phyloP scores from a whole-genome alignment of 2,888 invertebrate genomes.

The Pterobdella sp. region DNA sequence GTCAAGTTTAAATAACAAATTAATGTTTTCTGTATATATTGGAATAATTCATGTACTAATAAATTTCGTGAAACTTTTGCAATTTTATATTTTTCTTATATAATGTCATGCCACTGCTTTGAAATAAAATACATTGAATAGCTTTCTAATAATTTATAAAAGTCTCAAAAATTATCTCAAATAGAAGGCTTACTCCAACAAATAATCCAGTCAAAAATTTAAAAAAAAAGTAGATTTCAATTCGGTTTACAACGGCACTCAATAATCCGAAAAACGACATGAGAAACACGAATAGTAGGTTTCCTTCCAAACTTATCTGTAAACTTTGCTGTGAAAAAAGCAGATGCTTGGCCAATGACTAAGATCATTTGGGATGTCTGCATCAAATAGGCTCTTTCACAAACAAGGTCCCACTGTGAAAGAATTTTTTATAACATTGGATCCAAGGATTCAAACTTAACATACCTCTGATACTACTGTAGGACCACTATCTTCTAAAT shows the following conservation, averaged over 20 bases:
- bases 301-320: conserved; percentile 39
- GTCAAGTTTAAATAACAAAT: too few relatives aligned
- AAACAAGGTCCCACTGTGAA: conserved; percentile 41
- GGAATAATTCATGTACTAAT: too few relatives aligned
- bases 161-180: too few relatives aligned
- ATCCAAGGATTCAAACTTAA: background rate
- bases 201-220: background rate
- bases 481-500: conserved; percentile 32
- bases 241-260: background rate
- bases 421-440: background rate
- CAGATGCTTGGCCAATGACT: conserved; percentile 40
- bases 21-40: too few relatives aligned
- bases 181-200: background rate
- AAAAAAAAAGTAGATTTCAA: background rate
- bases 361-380: conserved; percentile 39
- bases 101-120: too few relatives aligned
- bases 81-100: too few relatives aligned
- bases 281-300: conserved; percentile 36
- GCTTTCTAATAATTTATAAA: too few relatives aligned
- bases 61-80: too few relatives aligned
- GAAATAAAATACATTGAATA: too few relatives aligned
- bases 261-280: background rate
- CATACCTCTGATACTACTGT: conserved; percentile 38
- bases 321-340: conserved; percentile 38
- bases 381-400: conserved; percentile 36